Conservation (phyloP, 64 coral and sea anemone species). For the Montipora sp. region DNA sequence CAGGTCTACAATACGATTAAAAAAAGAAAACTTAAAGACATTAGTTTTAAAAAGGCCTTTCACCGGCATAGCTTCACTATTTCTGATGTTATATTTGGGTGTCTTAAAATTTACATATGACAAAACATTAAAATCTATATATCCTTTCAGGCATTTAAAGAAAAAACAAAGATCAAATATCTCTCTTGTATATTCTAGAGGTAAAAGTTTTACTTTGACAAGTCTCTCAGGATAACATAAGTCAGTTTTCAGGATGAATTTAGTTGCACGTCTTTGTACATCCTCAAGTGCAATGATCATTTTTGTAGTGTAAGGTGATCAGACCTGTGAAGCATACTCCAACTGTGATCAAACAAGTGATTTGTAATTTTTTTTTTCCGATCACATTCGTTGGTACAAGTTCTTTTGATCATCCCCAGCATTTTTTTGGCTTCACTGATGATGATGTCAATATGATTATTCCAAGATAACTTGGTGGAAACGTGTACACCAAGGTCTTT, state of each 20-base stretch:
- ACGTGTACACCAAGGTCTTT: slow-evolving; percentile 63
- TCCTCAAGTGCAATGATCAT: slow-evolving; percentile 56
- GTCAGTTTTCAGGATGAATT: slow-evolving; percentile 41
- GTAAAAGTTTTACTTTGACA: slow-evolving; percentile 26
- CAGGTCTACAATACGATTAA: slow-evolving; percentile 52
- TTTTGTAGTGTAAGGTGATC: slow-evolving; percentile 40
- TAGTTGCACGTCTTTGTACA: slow-evolving; percentile 55
- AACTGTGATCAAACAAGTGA: slow-evolving; percentile 48
- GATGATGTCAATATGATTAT: slow-evolving; percentile 47
- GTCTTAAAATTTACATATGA: slow-evolving; percentile 39
- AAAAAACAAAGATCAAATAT: not conserved
- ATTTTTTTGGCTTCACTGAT: slow-evolving; percentile 64
- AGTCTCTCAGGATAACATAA: slow-evolving; percentile 53
- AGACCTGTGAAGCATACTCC: slow-evolving; percentile 50
- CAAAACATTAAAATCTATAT: not conserved
- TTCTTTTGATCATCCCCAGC: slow-evolving; percentile 50
- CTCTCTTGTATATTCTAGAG: slow-evolving; percentile 12
- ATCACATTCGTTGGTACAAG: slow-evolving; percentile 31
- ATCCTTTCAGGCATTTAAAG: no score
- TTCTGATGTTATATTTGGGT: slow-evolving; percentile 50
- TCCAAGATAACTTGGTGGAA: slow-evolving; percentile 62
- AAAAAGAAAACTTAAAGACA: slow-evolving; percentile 48
- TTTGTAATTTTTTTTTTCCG: slow-evolving; percentile 23
- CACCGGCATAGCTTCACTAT: slow-evolving; percentile 43
- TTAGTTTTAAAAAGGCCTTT: slow-evolving; percentile 41